Conservation (phyloP, 1,140 invertebrate genomes). For the Drosophila pandora region DNA sequence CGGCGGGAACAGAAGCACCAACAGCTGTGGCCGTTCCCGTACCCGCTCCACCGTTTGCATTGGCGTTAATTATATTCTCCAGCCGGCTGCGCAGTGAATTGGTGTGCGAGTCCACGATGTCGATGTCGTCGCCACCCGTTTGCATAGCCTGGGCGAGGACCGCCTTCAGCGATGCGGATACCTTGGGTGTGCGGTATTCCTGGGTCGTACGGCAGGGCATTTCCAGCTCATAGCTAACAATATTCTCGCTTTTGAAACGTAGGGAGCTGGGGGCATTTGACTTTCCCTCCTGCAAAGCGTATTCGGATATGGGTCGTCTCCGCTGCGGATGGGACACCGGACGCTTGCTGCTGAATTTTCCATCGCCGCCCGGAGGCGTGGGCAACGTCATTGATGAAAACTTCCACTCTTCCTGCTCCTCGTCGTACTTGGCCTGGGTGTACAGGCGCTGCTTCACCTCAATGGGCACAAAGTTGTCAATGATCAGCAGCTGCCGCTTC, state of each 20-base stretch:
- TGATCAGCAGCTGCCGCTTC: conserved; percentile 93
- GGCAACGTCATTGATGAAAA: conserved; percentile 82
- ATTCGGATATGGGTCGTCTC: conserved; percentile 89
- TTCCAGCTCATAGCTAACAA: conserved; percentile 92
- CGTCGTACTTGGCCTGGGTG: conserved; percentile 92
- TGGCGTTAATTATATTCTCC: conserved; percentile 82
- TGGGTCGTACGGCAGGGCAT: conserved; percentile 91
- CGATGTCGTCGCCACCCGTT: conserved; percentile 90
- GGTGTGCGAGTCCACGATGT: conserved; percentile 83
- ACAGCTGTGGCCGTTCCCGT: conserved; percentile 6
- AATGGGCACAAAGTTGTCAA: conserved; percentile 98
- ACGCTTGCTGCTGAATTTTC: conserved; percentile 85
- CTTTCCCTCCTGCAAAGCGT: conserved; percentile 87
- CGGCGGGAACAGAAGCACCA: conserved; percentile 23
- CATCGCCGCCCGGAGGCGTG: conserved; percentile 63
- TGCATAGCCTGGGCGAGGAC: conserved; percentile 89
- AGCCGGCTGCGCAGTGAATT: conserved; percentile 76
- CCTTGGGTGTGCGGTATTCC: conserved; percentile 90
- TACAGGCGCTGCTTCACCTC: conserved; percentile 95
- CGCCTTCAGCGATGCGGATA: conserved; percentile 89
- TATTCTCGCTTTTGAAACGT: conserved; percentile 91
- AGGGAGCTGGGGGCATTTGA: conserved; percentile 84
- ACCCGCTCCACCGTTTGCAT: conserved; percentile 43
- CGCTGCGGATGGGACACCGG: conserved; percentile 87
- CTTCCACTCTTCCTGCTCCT: conserved; percentile 94